Percentiles rank a stretch among this genome's conserved stretches.
Conservation (phyloP, 92 coral and sea anemone species). For the Isaurus tuberculatus region DNA sequence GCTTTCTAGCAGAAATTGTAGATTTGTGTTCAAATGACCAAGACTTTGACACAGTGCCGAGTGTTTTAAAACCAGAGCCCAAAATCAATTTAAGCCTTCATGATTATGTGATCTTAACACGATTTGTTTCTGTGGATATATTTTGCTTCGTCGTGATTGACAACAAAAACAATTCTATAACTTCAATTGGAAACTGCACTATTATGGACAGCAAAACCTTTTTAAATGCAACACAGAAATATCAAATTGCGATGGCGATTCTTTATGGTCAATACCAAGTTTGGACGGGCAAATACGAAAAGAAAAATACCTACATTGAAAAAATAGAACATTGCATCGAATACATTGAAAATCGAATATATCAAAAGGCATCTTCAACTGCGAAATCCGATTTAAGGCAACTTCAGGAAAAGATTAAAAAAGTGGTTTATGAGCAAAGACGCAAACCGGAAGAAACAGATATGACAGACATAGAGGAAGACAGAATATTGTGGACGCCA, state of each 20-base stretch:
- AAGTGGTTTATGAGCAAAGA: background rate
- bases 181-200: background rate
- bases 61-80: background rate
- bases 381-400: background rate
- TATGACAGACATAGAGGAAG: conserved; percentile 2
- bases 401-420: background rate
- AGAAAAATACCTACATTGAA: background rate
- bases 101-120: background rate
- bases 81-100: conserved; percentile 11
- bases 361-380: background rate
- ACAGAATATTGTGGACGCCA: background rate
- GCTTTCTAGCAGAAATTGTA: background rate
- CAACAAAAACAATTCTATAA: background rate
- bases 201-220: background rate
- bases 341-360: background rate
- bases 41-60: background rate
- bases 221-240: background rate
- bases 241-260: conserved; percentile 13
- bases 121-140: background rate
- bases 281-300: background rate
- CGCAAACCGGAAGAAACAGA: background rate
- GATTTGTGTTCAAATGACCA: background rate
- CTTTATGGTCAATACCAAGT: background rate
- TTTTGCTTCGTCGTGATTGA: background rate
- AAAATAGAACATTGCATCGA: background rate